Base-by-base conservation (phyloP, 2,113 vertebrate species). In the Oxyura jamaicensis region DNA sequence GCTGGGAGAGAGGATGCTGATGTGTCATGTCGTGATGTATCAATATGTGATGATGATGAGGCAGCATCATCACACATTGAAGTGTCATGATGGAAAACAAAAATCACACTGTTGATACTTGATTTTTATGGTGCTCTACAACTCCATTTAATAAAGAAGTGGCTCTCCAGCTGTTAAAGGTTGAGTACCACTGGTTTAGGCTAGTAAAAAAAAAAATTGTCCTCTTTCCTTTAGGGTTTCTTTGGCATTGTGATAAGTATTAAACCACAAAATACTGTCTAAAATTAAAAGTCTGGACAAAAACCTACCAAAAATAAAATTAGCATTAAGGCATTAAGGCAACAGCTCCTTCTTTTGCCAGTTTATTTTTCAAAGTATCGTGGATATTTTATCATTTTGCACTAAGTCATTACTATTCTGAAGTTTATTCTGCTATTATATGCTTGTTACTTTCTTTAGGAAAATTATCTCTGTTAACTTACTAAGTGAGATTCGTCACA, bases 151-250 rank as follows among this genome's bases (percentile, higher is more conserved):
- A 89, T 87, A 94, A 92, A 96, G 95, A 97, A 97, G 97, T 97
- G 97, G 97, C 97, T 97, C 97, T 97, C 97, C 97, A 97, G 97
- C 97, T 97, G 97, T 97, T 97, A 97, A 97, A 97, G 97, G 97
- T 97, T 97, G 97, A 97, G 97, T 97, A 97, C 97, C 97, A 97
- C 97, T 97, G 97, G 97, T 97, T 97, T 97, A 97, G 96, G 94
- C 97, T 97, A 96, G 93, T 96, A 80, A 91, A 91, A 91, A 91
- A 91, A 91, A 75, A 52, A 50, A 36, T 86, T 93, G 67, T 95
- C 13, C 42, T 87, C 46, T 91, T 92, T 89, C 67, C 94, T 95
- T 92, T 69, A 92, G 88, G 88, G 85, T 94, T 93, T 97, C 83
- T 95, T 94, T 92, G 86, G 59, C 81, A 42, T 74, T 85, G 56